Base-by-base conservation (phyloP, 2,888 invertebrate species). In the Ferrisia virgata region DNA sequence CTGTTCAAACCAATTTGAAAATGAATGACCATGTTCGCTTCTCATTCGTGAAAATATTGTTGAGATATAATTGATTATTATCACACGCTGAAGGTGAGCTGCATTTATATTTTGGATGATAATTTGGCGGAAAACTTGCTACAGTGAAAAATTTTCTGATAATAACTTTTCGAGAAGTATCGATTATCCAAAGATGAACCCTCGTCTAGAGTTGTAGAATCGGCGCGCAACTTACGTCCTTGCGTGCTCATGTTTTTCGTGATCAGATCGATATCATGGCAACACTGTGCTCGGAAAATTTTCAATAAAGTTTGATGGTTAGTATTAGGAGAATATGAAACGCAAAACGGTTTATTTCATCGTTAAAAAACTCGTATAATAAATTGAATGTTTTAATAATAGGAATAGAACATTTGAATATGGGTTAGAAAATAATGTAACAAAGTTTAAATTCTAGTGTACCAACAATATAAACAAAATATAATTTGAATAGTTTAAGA, bases 391-490 rank as follows among this genome's bases (percentile, higher is more conserved):
- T 72, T 72, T 36, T 72, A 72, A 36, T 72, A 15, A 25, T 58
- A 18, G 18, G 72, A 72, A 36, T 36, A 72, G 31, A 72, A 72
- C 72, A 72, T 72, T 64, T 72, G 13, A 36, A 36, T 31, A 28
- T 18, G 72, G n/a, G 36, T 72, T 72, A 72, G 36, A 72, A 33
- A 72, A 36, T 72, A 18, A 72, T 18, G 2, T 72, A 33, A 72
- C 36, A 36, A 72, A 72, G 33, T 72, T 18, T 72, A 18, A 36
- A 33, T 3, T 72, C 36, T 33, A 64, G 36, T 53, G 36, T 72
- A 33, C 36, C 22, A 72, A 72, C 28, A 72, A 72, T 28, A n/a
- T n/a, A 36, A 72, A 72, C 72, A 72, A 72, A 72, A 72, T 72
- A 36, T 72, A 72, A 11, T 72, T 72, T 72, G 36, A 36, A 72